Evolutionary conservation across 2,888 invertebrate genomes (phyloP).

Genomic region (Nesidiocoris tenuis): DNA sequence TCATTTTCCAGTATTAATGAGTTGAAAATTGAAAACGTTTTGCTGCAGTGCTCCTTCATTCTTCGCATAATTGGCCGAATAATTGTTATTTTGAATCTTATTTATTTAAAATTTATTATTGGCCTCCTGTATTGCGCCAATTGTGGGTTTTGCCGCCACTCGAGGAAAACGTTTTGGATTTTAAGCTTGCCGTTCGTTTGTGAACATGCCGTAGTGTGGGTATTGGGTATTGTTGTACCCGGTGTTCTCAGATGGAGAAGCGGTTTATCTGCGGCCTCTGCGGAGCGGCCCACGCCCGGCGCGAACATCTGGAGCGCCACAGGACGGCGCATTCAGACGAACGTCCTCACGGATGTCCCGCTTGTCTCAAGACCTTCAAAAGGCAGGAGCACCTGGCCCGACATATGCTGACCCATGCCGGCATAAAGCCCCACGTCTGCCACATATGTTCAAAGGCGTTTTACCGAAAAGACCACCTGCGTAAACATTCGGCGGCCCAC

Average conservation of each 20-base stretch:
- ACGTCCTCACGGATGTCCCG: slow-evolving; percentile 53
- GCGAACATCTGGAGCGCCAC: slow-evolving; percentile 58
- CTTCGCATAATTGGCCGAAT: slow-evolving; percentile 7
- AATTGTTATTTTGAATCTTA: neutral
- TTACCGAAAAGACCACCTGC: slow-evolving; percentile 58
- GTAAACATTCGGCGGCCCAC: slow-evolving; percentile 58
- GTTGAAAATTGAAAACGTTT: slow-evolving; percentile 31
- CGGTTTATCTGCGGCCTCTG: slow-evolving; percentile 59
- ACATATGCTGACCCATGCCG: slow-evolving; percentile 59
- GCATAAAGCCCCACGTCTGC: slow-evolving; percentile 56
- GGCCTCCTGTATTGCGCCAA: too few relatives aligned
- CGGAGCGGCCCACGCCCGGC: slow-evolving; percentile 58
- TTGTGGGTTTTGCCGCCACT: too few relatives aligned
- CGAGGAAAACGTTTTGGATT: slow-evolving; percentile 33
- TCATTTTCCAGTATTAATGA: too few relatives aligned
- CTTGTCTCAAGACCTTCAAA: slow-evolving; percentile 54
- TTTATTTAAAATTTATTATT: neutral
- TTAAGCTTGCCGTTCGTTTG: neutral
- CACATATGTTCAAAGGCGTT: slow-evolving; percentile 58
- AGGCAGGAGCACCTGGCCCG: slow-evolving; percentile 59
- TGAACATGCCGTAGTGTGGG: slow-evolving; percentile 4
- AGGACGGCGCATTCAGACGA: slow-evolving; percentile 57
- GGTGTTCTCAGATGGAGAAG: slow-evolving; percentile 51
- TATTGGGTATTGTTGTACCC: slow-evolving; percentile 16
- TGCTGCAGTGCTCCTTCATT: slow-evolving; percentile 30